Evolutionary conservation across 2,888 invertebrate genomes (phyloP), one percentile per base, ranked within the genome.

Genomic region (Cotesia congregata): DNA sequence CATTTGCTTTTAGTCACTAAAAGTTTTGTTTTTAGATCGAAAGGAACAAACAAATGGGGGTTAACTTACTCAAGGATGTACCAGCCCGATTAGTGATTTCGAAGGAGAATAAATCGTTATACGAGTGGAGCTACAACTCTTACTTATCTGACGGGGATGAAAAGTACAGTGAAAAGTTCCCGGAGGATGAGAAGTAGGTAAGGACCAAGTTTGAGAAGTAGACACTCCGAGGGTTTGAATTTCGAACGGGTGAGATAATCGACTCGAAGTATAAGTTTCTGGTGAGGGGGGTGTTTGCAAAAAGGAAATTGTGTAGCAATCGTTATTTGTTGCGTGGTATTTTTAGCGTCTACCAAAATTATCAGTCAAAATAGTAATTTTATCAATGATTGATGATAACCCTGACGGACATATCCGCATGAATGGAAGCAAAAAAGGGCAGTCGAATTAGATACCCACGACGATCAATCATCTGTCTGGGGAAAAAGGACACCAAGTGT

Each of bases 211-310:
- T 68, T 73, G 65, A 38, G 68, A 74, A 79, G 71, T 72, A 72
- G 62, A 72, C 75, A 67, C 74, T 69, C 67, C 72, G 15, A 78
- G 77, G 75, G 61, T 39, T 76, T 70, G 75, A 77, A 76, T 78
- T 79, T 79, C 78, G 78, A 76, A 79, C 67, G 74, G 81, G 82
- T 81, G 81, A 83, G 83, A 83, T 83, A 84, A 84, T 83, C 83
- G 82, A 77, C 39, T 77, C 60, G 76, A 41, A 41, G 72, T 67
- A 72, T 76, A 50, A 50, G 50, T 50, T 50, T 50, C 4, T 12
- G 12, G 12, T 7, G 2, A 12, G 9, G 50, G 50, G 72, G 77
- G 80, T 80, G 80, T 81, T 81, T 74, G 77, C 75, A 76, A 80
- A 80, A 50, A 50, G 50, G 50, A 50, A 50, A 50, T 50, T 7